Evolutionary conservation across 2,113 vertebrate genomes (phyloP).

Genomic region (Mellivora capensis): DNA sequence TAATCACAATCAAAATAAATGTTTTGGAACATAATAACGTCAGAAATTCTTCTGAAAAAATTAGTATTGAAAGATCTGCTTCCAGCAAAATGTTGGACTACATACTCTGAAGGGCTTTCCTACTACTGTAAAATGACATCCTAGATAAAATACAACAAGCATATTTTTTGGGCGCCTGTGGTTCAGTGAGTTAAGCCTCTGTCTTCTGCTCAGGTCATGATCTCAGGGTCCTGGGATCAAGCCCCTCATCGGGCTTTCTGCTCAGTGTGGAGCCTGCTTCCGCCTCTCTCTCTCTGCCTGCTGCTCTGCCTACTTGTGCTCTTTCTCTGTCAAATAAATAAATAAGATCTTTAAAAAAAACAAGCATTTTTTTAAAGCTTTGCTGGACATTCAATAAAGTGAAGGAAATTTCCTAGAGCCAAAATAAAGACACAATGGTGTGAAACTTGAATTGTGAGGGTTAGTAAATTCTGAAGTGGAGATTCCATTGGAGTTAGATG

Average conservation of each 20-base stretch:
- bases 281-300: no score
- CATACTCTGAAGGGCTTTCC: neutral
- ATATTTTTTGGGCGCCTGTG: neutral
- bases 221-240: no score
- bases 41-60: neutral
- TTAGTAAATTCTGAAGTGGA: neutral
- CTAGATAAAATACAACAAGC: neutral
- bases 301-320: no score
- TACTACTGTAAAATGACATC: neutral
- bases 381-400: neutral
- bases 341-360: no score
- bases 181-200: no score
- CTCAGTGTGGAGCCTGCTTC: no score
- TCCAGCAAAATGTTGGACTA: neutral
- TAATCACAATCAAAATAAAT: neutral
- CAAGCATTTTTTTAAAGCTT: neutral
- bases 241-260: no score
- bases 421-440: neutral
- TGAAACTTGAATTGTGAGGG: neutral
- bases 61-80: neutral
- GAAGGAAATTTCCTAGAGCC: neutral
- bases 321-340: no score
- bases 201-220: no score
- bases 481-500: neutral
- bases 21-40: neutral